Evolutionary conservation across 2,888 invertebrate species (phyloP).

Genomic region (Drosophila paramelanica): DNA sequence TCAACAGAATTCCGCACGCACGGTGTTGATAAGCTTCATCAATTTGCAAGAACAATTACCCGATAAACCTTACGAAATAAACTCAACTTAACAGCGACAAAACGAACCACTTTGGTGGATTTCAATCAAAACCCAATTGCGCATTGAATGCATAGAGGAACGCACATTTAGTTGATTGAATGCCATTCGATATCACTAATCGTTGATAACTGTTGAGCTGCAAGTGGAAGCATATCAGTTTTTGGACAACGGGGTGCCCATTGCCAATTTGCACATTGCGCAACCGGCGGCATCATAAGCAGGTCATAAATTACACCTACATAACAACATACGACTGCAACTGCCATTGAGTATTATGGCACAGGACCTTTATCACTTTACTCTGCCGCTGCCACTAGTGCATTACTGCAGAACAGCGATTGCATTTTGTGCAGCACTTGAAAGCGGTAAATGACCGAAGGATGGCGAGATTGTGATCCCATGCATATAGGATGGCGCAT

Average conservation of each 20-base stretch:
- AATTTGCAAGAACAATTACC: neutral
- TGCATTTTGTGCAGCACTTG: constrained; percentile 63
- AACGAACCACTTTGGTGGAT: too few relatives aligned
- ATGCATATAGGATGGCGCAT: constrained; percentile 72
- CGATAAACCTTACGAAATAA: neutral
- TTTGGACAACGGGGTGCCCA: constrained; percentile 7
- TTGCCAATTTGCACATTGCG: constrained; percentile 41
- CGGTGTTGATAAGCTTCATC: neutral
- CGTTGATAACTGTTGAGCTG: constrained; percentile 5
- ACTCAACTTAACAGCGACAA: neutral
- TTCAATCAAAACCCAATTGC: constrained; percentile 7
- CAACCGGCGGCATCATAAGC: constrained; percentile 43
- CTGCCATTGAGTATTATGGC: constrained; percentile 40
- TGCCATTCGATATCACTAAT: constrained; percentile 21
- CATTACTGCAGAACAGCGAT: constrained; percentile 7
- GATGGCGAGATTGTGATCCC: constrained; percentile 51
- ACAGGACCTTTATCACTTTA: neutral
- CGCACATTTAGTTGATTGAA: constrained; percentile 33
- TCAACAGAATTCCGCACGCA: neutral
- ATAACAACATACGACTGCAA: constrained; percentile 32
- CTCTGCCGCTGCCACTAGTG: neutral
- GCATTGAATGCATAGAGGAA: neutral
- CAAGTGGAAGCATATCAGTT: constrained; percentile 11
- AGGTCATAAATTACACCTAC: constrained; percentile 68
- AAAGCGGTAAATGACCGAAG: constrained; percentile 53